Percentiles rank a stretch among this genome's conserved stretches.
phyloP scores from a whole-genome alignment of 2,888 invertebrate species.

The Plagodis dolabraria region DNA sequence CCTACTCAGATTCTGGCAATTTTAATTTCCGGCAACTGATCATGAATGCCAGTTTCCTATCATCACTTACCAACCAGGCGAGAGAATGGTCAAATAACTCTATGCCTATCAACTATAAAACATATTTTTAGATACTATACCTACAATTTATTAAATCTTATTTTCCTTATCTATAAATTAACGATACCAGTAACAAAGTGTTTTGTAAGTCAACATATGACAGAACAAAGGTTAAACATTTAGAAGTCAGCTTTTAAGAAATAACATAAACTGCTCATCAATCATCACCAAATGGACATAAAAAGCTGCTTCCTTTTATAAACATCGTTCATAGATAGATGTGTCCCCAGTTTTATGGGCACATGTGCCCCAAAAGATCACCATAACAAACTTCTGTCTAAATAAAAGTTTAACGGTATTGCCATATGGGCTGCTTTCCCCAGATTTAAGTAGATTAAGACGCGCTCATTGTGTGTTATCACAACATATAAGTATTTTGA shows the following conservation, averaged over 20 bases:
- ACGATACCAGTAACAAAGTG: too few relatives aligned
- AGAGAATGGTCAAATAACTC: too few relatives aligned
- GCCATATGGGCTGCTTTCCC: constrained; percentile 1
- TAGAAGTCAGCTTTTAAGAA: constrained; percentile 2
- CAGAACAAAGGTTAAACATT: constrained; percentile 9
- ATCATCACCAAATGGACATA: constrained; percentile 19
- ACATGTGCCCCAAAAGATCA: constrained; percentile 34
- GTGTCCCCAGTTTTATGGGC: constrained; percentile 31
- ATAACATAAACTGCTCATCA: constrained; percentile 11
- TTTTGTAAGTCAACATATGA: neutral
- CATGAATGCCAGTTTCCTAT: too few relatives aligned
- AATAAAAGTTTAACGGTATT: constrained; percentile 27
- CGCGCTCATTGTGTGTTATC: too few relatives aligned
- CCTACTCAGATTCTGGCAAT: too few relatives aligned
- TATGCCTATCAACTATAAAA: too few relatives aligned
- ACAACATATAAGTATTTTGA: too few relatives aligned
- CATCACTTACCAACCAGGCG: too few relatives aligned
- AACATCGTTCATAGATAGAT: constrained; percentile 22
- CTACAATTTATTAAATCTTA: too few relatives aligned
- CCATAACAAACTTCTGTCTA: constrained; percentile 33
- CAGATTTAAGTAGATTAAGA: neutral
- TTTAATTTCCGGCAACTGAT: too few relatives aligned
- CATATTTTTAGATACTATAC: too few relatives aligned
- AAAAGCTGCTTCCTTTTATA: constrained; percentile 19
- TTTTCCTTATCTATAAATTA: too few relatives aligned